A percentile compares a stretch with the other conserved stretches of the same genome.
Conservation (phyloP, 2,113 vertebrate species). For the Hippocampus abdominalis region DNA sequence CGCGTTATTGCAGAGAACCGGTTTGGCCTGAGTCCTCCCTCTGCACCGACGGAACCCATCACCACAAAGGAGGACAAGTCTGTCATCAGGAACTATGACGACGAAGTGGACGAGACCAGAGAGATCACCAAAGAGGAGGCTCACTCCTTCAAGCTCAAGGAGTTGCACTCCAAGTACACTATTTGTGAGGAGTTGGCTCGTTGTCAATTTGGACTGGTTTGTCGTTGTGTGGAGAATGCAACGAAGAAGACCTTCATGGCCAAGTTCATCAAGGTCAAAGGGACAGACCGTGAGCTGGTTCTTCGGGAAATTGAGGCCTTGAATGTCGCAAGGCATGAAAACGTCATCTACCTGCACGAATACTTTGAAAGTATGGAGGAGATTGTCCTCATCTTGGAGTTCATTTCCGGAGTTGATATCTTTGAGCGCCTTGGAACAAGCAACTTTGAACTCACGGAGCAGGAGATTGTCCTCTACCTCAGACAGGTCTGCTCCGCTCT, state of each 20-base stretch:
- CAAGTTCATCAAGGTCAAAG: slow-evolving; percentile 97
- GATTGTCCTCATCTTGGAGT: slow-evolving; percentile 94
- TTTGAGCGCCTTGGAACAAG: slow-evolving; percentile 90
- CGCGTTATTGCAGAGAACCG: slow-evolving; percentile 94
- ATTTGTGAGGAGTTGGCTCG: slow-evolving; percentile 94
- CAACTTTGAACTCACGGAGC: slow-evolving; percentile 92
- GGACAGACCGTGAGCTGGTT: slow-evolving; percentile 90
- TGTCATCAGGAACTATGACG: slow-evolving; percentile 91
- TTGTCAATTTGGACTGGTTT: slow-evolving; percentile 90
- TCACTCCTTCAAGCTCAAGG: slow-evolving; percentile 84
- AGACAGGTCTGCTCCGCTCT: slow-evolving; percentile 89
- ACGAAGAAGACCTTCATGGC: slow-evolving; percentile 97
- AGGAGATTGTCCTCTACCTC: slow-evolving; percentile 89
- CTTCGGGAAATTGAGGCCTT: slow-evolving; percentile 95
- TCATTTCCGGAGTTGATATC: slow-evolving; percentile 94
- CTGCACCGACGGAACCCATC: slow-evolving; percentile 85
- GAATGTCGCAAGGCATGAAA: slow-evolving; percentile 85
- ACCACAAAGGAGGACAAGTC: slow-evolving; percentile 93
- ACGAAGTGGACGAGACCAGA: slow-evolving; percentile 91
- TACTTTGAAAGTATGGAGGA: slow-evolving; percentile 98
- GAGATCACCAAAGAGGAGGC: slow-evolving; percentile 83
- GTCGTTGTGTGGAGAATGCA: slow-evolving; percentile 87
- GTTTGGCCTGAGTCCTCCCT: slow-evolving; percentile 89
- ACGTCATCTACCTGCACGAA: slow-evolving; percentile 89
- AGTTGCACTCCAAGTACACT: slow-evolving; percentile 86